Evolutionary conservation across 2,113 vertebrate genomes (phyloP).

Genomic region (Stercorarius parasiticus): DNA sequence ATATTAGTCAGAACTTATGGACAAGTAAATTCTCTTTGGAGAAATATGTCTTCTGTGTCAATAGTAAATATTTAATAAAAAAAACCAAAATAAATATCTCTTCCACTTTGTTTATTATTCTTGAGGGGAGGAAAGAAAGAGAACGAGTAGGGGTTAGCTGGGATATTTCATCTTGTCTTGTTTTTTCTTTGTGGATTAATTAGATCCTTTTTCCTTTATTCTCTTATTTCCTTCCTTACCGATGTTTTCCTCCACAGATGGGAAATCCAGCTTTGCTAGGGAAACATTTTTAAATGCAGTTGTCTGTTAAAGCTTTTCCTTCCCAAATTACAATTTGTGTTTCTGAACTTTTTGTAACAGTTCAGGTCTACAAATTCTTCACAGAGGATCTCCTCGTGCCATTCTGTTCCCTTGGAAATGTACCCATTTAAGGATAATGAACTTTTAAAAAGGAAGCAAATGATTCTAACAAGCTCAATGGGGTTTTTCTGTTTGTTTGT

Average conservation of each 20-base stretch:
- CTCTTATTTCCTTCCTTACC: neutral
- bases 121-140: neutral
- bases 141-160: fast-evolving
- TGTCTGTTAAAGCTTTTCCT: neutral
- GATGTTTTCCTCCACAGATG: neutral
- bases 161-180: neutral
- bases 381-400: neutral
- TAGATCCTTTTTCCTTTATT: neutral
- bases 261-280: neutral
- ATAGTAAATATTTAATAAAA: neutral
- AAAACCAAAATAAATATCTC: neutral
- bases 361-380: neutral
- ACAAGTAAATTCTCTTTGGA: neutral
- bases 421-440: neutral
- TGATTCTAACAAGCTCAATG: neutral
- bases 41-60: neutral
- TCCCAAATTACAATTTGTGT: neutral
- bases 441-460: neutral
- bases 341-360: neutral
- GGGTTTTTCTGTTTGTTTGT: neutral
- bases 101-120: neutral
- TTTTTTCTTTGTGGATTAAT: neutral
- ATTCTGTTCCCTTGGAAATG: neutral
- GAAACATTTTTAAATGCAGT: neutral
- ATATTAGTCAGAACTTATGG: neutral